A percentile compares a stretch with the other conserved stretches of the same genome.
phyloP scores from a whole-genome alignment of 2,797 vertebrate genomes.

The Tadarida brasiliensis region DNA sequence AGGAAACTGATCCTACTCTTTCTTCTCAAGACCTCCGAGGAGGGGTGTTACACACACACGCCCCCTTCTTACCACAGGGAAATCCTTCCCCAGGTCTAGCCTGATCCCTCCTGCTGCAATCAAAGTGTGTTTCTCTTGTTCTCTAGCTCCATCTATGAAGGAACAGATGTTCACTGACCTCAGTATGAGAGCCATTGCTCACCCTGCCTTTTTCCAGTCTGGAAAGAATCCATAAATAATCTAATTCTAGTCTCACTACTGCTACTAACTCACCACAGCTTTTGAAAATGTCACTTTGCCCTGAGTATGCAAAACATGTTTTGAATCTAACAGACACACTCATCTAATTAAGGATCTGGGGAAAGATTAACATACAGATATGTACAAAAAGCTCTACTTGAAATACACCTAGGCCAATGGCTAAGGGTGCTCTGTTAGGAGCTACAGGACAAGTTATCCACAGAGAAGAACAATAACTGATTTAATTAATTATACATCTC shows the following conservation, averaged over 20 bases:
- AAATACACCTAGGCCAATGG: neutral
- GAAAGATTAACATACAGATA: slow-evolving; percentile 17
- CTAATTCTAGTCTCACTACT: slow-evolving; percentile 74
- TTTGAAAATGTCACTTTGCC: slow-evolving; percentile 66
- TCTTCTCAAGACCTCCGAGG: neutral
- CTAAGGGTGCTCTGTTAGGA: neutral
- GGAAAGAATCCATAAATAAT: slow-evolving; percentile 83
- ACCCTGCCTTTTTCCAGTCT: slow-evolving; percentile 61
- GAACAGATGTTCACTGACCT: slow-evolving; percentile 76
- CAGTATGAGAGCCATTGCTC: slow-evolving; percentile 2
- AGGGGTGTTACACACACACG: neutral
- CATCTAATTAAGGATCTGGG: neutral
- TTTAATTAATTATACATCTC: neutral
- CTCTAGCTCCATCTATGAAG: neutral
- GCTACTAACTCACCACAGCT: slow-evolving; percentile 68
- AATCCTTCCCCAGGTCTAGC: neutral
- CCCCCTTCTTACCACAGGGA: neutral
- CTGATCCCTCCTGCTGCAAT: neutral
- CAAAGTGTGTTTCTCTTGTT: neutral
- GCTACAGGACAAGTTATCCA: neutral
- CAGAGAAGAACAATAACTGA: neutral
- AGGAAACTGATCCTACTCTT: neutral
- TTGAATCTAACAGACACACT: slow-evolving; percentile 61
- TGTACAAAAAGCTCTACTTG: slow-evolving; percentile 16
- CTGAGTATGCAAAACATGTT: slow-evolving; percentile 65